Conservation (phyloP, 2,797 vertebrate genomes). For the Bradypodion ventrale region DNA sequence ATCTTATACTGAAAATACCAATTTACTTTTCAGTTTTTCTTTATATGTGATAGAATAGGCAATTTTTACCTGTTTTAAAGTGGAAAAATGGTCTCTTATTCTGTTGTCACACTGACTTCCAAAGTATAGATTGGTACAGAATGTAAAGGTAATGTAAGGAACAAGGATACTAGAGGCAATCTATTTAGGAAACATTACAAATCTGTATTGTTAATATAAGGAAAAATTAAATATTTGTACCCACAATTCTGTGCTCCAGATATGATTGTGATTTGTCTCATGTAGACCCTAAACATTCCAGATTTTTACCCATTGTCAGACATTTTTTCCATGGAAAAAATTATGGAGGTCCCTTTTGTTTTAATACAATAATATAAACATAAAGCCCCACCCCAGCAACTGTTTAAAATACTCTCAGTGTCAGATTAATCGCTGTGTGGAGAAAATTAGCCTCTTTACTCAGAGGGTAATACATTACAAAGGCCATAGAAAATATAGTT, state of each 20-base stretch:
- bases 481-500: not conserved
- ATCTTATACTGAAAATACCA: not conserved
- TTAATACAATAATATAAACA: not conserved
- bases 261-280: not conserved
- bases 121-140: not conserved
- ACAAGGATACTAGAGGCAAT: not conserved
- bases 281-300: not conserved
- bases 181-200: not conserved
- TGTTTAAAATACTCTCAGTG: not conserved
- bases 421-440: not conserved
- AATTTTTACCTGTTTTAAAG: not conserved
- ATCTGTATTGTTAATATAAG: not conserved
- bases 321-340: not conserved
- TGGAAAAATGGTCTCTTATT: not conserved
- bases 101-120: not conserved
- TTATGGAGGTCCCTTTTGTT: not conserved
- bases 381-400: not conserved
- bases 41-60: too few species aligned
- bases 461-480: not conserved
- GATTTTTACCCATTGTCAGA: not conserved
- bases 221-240: not conserved
- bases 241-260: not conserved
- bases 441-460: not conserved
- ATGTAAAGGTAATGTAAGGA: not conserved
- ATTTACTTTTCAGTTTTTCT: too few species aligned